A percentile compares a stretch with the other conserved stretches of the same genome.
phyloP scores from a whole-genome alignment of 2,888 invertebrate species.

The Parapristionchus giblindavisi region DNA sequence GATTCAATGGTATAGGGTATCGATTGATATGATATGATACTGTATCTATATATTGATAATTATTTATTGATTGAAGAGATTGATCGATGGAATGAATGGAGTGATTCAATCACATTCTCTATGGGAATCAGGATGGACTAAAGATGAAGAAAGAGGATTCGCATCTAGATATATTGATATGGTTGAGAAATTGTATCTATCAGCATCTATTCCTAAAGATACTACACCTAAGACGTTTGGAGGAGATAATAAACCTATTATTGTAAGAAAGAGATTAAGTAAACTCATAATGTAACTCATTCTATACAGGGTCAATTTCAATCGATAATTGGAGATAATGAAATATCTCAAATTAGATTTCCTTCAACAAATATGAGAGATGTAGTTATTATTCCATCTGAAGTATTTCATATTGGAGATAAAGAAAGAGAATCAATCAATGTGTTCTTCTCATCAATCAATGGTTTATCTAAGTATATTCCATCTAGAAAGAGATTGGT shows the following conservation, averaged over 20 bases:
- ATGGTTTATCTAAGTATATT: neutral
- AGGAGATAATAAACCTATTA: too few relatives aligned
- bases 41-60: neutral
- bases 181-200: neutral
- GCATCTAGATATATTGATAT: constrained; percentile 17
- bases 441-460: constrained; percentile 7
- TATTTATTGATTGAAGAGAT: neutral
- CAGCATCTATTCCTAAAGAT: too few relatives aligned
- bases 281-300: too few relatives aligned
- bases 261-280: too few relatives aligned
- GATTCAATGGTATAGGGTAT: neutral
- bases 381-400: neutral
- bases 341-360: neutral
- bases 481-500: neutral
- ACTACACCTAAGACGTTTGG: too few relatives aligned
- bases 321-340: neutral
- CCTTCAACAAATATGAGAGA: constrained; percentile 8
- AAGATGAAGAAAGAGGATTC: constrained; percentile 8
- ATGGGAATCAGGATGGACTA: constrained; percentile 19
- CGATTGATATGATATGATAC: neutral
- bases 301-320: constrained; percentile 7
- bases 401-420: neutral
- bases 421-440: constrained; percentile 25
- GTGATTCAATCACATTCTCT: neutral
- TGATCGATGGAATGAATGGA: neutral